phyloP scores from a whole-genome alignment of 2,888 invertebrate species.

The Thera obeliscata region DNA sequence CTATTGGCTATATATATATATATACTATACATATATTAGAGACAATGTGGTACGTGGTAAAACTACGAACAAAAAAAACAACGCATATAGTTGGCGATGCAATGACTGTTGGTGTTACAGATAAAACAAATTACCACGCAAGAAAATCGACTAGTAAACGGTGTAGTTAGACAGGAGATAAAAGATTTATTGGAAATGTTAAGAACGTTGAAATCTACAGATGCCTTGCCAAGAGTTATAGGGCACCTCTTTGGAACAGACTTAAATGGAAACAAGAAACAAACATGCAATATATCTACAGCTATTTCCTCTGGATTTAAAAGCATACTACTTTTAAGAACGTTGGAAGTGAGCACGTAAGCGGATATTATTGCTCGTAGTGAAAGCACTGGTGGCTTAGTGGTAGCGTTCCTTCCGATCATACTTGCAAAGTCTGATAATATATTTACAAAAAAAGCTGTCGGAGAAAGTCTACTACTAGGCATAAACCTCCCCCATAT shows the following conservation, averaged over 20 bases:
- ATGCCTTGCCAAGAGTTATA: conserved; percentile 50
- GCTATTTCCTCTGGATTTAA: conserved; percentile 57
- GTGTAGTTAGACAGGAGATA: conserved; percentile 34
- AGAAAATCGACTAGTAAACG: conserved; percentile 21
- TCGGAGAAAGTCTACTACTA: too few species aligned
- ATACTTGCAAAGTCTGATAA: background rate
- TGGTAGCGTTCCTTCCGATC: background rate
- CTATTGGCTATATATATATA: too few species aligned
- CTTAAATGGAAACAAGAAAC: conserved; percentile 58
- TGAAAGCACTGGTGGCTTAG: conserved; percentile 29
- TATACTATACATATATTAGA: too few species aligned
- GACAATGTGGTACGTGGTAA: conserved; percentile 1
- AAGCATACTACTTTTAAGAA: conserved; percentile 51
- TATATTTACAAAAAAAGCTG: too few species aligned
- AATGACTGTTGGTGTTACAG: conserved; percentile 7
- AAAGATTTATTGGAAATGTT: conserved; percentile 42
- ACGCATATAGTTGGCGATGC: background rate
- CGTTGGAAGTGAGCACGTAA: conserved; percentile 47
- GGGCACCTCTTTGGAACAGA: conserved; percentile 53
- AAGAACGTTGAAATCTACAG: conserved; percentile 43
- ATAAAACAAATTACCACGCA: conserved; percentile 16
- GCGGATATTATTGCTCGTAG: conserved; percentile 50
- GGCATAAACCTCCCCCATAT: too few species aligned
- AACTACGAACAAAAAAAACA: background rate
- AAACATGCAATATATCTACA: conserved; percentile 55